Evolutionary conservation across 2,113 vertebrate genomes (phyloP), one percentile per base, ranked within the genome.

Genomic region (Scophthalmus maximus): DNA sequence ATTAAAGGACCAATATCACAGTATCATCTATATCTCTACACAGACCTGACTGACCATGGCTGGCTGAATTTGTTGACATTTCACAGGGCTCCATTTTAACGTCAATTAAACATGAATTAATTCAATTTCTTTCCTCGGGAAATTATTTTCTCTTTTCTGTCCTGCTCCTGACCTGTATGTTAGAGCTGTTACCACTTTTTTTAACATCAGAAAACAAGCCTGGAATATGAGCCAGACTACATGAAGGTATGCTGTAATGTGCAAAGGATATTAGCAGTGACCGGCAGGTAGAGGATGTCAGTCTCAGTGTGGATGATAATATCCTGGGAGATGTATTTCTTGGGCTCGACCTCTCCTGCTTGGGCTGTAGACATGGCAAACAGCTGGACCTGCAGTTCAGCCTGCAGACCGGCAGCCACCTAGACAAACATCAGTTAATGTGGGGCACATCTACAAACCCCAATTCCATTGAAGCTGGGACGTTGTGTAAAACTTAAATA

Each of bases 231-330:
- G 30, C 10, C 30, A 32, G 30, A 42, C 40, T 12, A 42, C 40
- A 8, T 42, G 15, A 18, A 42, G 40, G 7, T 3, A 42, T 18
- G 40, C 40, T 7, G 17, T 6, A 1, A 18, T 42, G 5, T 42
- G 40, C n/a, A n/a, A 95, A 97, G 95, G 96, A 98, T 98, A 97
- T 98, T 95, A 79, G 96, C 96, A 82, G 89, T 93, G 84, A 96
- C 94, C 0, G 95, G 95, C 65, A 98, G 91, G 79, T 94, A 89
- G 29, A 97, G 78, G 52, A 92, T 91, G 20, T 96, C 94, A 2
- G 81, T 90, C 81, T 98, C 95, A 4, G 95, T 97, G 61, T 91
- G 30, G 83, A 98, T 96, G 92, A 93, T 85, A 44, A 98, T 92
- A 29, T 90, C 85, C 25, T 95, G 84, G 6, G 84, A 89, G 82